Evolutionary conservation across 2,797 vertebrate species (phyloP), one percentile per base, ranked within the genome.

Genomic region (Pseudochromis fuscus): DNA sequence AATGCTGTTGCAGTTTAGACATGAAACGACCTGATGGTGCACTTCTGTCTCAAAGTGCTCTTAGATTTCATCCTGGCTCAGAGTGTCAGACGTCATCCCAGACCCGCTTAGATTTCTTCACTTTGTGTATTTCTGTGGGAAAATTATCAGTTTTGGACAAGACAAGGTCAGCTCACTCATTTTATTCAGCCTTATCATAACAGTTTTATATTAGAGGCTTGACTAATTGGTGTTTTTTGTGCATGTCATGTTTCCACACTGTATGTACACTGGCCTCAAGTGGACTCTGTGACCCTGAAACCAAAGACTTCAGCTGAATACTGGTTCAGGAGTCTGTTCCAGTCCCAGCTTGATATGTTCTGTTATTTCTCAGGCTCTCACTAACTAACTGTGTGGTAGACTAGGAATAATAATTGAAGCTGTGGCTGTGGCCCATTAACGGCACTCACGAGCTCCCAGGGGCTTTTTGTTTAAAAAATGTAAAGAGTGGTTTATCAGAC

Each of bases 231-330:
- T 52, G 7, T 27, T 40, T 9, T 67, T 37, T 66, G 23, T 11
- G 13, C 11, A 2, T 13, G 15, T 1, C 13, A n/a, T 21, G 2
- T 27, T 55, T 48, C 25, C 70, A 33, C 50, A 25, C 50, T 67
- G 5, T 21, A 10, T 23, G 15, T 60, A 45, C 35, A 10, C 40
- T 48, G 50, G 44, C 31, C 70, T 79, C 45, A 38, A 63, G 65
- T 46, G 64, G 45, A 79, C 73, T 57, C 55, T 33, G 11, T 79
- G 84, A 85, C 75, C 79, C 55, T 40, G 52, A 83, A 87, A 82
- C 35, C n/a, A 48, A 79, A 79, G 27, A 27, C 75, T 79, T 62
- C 15, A 44, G 72, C 72, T 62, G 49, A 46, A 67, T 67, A 67
- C 67, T 61, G 44, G 40, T 66, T 70, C 30, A 53, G 58, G 44